A percentile compares a stretch with the other conserved stretches of the same genome.
Conservation (phyloP, 2,113 vertebrate species). For the Tretioscincus oriximinensis region DNA sequence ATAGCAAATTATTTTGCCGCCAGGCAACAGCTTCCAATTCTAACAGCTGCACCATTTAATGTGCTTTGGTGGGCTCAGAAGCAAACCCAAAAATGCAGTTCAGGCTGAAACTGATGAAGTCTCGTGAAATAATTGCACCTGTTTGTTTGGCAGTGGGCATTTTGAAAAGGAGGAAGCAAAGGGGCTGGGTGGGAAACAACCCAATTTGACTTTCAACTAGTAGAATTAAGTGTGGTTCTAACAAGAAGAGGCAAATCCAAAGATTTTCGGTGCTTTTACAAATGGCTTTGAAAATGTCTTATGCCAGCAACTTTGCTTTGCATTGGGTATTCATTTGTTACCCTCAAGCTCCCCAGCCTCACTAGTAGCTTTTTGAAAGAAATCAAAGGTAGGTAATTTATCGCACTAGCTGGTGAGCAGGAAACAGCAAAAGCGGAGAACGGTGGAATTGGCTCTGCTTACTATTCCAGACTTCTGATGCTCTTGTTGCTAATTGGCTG, state of each 20-base stretch:
- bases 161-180: background rate
- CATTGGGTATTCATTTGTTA: conserved; percentile 5
- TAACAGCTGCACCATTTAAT: conserved; percentile 14
- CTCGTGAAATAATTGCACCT: conserved; percentile 26
- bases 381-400: conserved; percentile 16
- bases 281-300: conserved; percentile 41
- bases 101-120: conserved; percentile 13
- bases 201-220: conserved; percentile 31
- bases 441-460: conserved; percentile 15
- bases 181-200: background rate
- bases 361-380: background rate
- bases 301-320: conserved; percentile 5
- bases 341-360: conserved; percentile 4
- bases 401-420: conserved; percentile 5
- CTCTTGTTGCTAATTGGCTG: background rate
- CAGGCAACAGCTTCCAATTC: background rate
- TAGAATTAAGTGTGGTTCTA: conserved; percentile 44
- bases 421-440: background rate
- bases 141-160: background rate
- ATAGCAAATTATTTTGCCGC: conserved; percentile 2
- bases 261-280: conserved; percentile 27
- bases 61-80: background rate
- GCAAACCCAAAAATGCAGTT: background rate
- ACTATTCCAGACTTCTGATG: conserved; percentile 12
- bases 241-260: conserved; percentile 33